Evolutionary conservation across 2,113 vertebrate genomes (phyloP), one percentile per base, ranked within the genome.

Genomic region (Callaeas wilsoni): DNA sequence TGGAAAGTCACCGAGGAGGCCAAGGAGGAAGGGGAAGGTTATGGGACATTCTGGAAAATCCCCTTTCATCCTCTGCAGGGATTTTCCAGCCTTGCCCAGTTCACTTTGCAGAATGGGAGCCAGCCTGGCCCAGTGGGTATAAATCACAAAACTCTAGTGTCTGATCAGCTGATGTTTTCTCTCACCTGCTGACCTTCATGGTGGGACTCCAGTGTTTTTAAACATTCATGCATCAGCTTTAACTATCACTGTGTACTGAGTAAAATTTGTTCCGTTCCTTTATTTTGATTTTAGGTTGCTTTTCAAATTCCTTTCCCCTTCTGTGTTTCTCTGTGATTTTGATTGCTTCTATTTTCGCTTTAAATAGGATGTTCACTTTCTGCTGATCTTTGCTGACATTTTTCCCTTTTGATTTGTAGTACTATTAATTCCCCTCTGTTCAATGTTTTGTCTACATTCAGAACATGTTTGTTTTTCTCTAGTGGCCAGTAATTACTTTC

Each of bases 401-500:
- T 94, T 91, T 5, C 76, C 70, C 44, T 89, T 91, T 87, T 84
- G 68, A 87, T 95, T 94, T 90, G 79, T 25, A 56, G 53, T 30
- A 35, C 77, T 87, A 92, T 92, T 95, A 97, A 95, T 96, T 96
- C n/a, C 26, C 20, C 41, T 68, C 74, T 70, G 56, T 67, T 93
- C 89, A 65, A 68, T 92, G 90, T 93, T 96, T 96, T 96, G 92
- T 96, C 94, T 94, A 65, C 73, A 86, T 93, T 94, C 85, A 78
- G 79, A 86, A 33, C 68, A 44, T 94, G 89, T 82, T 95, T 94
- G 87, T 60, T 97, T 96, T 71, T 55, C 90, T 93, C 80, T 71
- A 75, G 76, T 84, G 76, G 65, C 64, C 49, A 75, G 73, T 94
- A 92, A 94, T 93, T 94, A 56, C 76, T 88, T 90, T 49, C 52